Percentiles rank a stretch among this genome's conserved stretches.
These are phyloP conservation scores for Dissostichus mawsoni DNA, from an alignment of 2,113 vertebrate species.

Conservation along the genomic window DNA sequence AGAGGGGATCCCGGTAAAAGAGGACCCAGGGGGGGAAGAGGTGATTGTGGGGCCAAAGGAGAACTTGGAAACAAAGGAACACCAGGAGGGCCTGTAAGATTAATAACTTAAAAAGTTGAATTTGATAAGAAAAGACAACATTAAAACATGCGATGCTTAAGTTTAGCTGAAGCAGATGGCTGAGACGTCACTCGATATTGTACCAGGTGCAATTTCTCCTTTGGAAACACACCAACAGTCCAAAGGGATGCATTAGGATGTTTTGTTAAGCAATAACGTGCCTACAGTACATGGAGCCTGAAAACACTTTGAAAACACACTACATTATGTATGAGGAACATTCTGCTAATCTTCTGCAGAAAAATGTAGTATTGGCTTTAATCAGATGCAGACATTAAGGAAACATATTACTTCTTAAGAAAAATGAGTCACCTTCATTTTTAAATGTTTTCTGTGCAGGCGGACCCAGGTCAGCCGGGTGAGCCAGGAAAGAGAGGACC, in stretches of 20 bases:
- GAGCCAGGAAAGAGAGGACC: slow-evolving; percentile 86
- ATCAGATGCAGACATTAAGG: background rate
- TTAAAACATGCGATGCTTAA: background rate
- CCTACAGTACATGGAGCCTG: too few species aligned
- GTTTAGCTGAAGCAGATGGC: background rate
- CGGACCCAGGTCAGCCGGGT: slow-evolving; percentile 76
- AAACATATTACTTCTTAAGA: background rate
- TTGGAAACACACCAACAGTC: background rate
- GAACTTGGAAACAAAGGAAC: slow-evolving; percentile 85
- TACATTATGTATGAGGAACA: background rate
- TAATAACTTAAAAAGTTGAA: background rate
- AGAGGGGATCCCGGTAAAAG: slow-evolving; percentile 86
- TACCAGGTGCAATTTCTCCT: slow-evolving; percentile 5
- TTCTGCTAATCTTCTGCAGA: background rate
- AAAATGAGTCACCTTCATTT: background rate
- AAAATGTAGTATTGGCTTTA: background rate
- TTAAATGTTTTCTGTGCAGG: slow-evolving; percentile 62
- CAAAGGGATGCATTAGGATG: background rate
- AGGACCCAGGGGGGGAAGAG: slow-evolving; percentile 90
- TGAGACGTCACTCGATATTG: background rate
- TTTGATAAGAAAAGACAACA: background rate
- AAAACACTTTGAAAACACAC: background rate
- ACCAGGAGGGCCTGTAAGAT: slow-evolving; percentile 87
- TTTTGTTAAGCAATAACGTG: background rate
- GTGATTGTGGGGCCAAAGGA: slow-evolving; percentile 92